Evolutionary conservation across 2,113 vertebrate species (phyloP).

Genomic region (Pontoporia blainvillei): DNA sequence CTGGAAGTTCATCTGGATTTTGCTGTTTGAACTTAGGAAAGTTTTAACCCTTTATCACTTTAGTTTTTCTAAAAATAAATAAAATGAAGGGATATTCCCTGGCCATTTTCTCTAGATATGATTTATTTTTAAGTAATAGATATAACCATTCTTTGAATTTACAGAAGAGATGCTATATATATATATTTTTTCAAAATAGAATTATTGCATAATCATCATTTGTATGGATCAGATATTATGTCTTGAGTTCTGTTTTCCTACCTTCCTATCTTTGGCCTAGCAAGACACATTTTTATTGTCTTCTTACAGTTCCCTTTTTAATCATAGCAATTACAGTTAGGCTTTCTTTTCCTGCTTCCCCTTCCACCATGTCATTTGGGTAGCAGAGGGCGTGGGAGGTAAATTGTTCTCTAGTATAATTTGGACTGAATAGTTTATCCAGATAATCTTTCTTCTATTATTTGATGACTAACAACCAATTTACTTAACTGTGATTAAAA

Average conservation of each 20-base stretch:
- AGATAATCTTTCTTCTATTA: neutral
- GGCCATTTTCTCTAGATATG: neutral
- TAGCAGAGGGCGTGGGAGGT: neutral
- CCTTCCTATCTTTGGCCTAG: neutral
- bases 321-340: neutral
- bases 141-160: neutral
- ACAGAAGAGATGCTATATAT: neutral
- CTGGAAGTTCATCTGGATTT: neutral
- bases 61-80: neutral
- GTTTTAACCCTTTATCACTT: neutral
- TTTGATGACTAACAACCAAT: neutral
- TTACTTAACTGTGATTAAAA: neutral
- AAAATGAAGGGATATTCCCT: neutral
- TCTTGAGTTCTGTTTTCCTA: neutral
- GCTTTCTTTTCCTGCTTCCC: neutral
- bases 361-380: neutral
- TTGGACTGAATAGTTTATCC: neutral
- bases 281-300: neutral
- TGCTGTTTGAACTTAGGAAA: neutral
- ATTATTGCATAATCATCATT: neutral
- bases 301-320: neutral
- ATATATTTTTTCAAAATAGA: neutral
- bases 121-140: neutral
- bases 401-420: neutral
- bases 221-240: neutral